phyloP scores from a whole-genome alignment of 2,888 invertebrate genomes.

The Laothoe populi region DNA sequence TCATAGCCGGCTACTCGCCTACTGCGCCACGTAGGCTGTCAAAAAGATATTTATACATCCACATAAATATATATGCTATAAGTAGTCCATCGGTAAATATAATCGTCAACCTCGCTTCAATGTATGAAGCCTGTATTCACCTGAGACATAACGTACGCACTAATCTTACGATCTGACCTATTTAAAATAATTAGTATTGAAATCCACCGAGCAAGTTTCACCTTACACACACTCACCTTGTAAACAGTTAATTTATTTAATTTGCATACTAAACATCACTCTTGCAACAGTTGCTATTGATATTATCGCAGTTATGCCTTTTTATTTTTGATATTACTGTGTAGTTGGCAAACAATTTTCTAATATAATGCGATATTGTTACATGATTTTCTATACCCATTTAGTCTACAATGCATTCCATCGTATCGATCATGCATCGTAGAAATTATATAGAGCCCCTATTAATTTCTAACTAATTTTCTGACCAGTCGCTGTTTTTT shows the following conservation, averaged over 20 bases:
- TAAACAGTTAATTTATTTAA: slow-evolving; percentile 19
- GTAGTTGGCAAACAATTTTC: not conserved
- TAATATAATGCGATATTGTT: too few species aligned
- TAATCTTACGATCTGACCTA: slow-evolving; percentile 19
- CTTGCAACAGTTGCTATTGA: slow-evolving; percentile 9
- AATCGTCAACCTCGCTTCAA: not conserved
- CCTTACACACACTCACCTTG: slow-evolving; percentile 22
- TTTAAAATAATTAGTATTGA: slow-evolving; percentile 21
- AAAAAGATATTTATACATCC: too few species aligned
- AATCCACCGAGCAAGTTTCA: slow-evolving; percentile 16
- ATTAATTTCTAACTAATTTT: too few species aligned
- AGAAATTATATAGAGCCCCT: too few species aligned
- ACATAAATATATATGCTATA: too few species aligned
- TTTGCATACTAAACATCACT: slow-evolving; percentile 20
- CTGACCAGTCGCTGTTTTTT: too few species aligned
- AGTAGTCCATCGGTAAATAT: too few species aligned
- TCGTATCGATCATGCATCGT: too few species aligned
- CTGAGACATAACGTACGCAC: not conserved
- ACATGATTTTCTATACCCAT: too few species aligned
- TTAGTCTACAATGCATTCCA: too few species aligned
- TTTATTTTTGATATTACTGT: not conserved
- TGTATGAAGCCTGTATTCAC: not conserved
- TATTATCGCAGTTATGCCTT: not conserved
- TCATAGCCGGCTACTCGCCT: too few species aligned
- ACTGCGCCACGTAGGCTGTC: too few species aligned